These are phyloP conservation scores for Nixonia krombeini DNA, from an alignment of 1,140 invertebrate genomes.

Conservation along the genomic window DNA sequence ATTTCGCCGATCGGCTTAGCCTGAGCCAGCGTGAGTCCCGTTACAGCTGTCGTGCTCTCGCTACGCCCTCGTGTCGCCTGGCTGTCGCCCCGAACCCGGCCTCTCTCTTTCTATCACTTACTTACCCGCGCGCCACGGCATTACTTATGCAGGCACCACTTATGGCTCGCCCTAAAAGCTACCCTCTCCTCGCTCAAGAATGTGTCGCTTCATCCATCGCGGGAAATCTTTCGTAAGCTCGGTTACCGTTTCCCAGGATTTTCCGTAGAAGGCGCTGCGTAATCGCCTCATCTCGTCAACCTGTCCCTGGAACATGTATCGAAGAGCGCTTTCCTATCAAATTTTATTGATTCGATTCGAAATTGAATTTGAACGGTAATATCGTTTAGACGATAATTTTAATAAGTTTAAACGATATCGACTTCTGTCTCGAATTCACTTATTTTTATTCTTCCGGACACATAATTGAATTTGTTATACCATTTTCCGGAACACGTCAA, in stretches of 20 bases:
- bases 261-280: constrained; percentile 23
- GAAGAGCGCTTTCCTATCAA: too few relatives aligned
- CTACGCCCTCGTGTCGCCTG: constrained; percentile 36
- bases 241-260: constrained; percentile 42
- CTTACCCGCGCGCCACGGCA: constrained; percentile 62
- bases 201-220: constrained; percentile 32
- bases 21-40: constrained; percentile 63
- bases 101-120: constrained; percentile 51
- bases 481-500: too few relatives aligned
- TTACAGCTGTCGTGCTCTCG: constrained; percentile 60
- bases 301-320: constrained; percentile 12
- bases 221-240: constrained; percentile 45
- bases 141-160: constrained; percentile 47
- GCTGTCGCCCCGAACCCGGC: constrained; percentile 51
- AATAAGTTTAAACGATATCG: too few relatives aligned
- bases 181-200: constrained; percentile 36
- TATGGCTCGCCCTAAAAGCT: constrained; percentile 58
- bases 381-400: too few relatives aligned
- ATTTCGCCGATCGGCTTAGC: constrained; percentile 67
- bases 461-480: too few relatives aligned
- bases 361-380: too few relatives aligned
- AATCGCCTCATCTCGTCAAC: constrained; percentile 25
- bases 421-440: too few relatives aligned
- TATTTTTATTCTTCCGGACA: too few relatives aligned
- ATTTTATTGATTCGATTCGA: too few relatives aligned